Conservation (phyloP, 1,140 invertebrate species). For the Cataglyphis hispanica region DNA sequence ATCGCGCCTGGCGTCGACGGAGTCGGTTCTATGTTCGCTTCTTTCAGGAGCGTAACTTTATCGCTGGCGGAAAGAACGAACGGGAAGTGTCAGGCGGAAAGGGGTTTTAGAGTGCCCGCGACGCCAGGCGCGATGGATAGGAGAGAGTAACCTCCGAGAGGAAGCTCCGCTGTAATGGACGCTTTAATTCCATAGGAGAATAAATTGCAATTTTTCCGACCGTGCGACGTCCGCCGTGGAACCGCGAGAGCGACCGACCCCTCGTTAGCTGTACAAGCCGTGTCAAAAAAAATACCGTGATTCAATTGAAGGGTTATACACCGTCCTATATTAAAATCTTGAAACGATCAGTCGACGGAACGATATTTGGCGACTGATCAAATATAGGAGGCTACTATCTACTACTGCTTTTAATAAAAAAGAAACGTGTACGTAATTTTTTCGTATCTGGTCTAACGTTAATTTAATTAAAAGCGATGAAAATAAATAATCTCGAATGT, state of each 20-base stretch:
- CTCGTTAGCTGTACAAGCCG: slow-evolving; percentile 10
- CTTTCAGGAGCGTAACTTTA: slow-evolving; percentile 63
- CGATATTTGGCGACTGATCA: not conserved
- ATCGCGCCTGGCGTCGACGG: slow-evolving; percentile 52
- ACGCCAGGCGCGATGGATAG: slow-evolving; percentile 33
- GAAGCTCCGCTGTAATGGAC: slow-evolving; percentile 50
- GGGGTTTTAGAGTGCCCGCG: slow-evolving; percentile 49
- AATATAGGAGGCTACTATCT: not conserved
- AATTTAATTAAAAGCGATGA: not conserved
- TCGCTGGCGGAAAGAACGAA: slow-evolving; percentile 53
- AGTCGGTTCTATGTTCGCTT: slow-evolving; percentile 37
- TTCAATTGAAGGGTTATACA: slow-evolving; percentile 43
- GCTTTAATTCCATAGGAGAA: slow-evolving; percentile 68
- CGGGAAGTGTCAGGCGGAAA: not conserved
- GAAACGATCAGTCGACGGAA: slow-evolving; percentile 53
- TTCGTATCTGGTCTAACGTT: not conserved
- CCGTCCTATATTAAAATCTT: slow-evolving; percentile 56
- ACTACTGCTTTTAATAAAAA: not conserved
- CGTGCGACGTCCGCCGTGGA: slow-evolving; percentile 4
- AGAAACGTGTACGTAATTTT: not conserved
- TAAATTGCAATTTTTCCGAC: slow-evolving; percentile 74
- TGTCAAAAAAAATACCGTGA: slow-evolving; percentile 58
- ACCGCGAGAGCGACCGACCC: not conserved
- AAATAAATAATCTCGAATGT: not conserved
- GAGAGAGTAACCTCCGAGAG: slow-evolving; percentile 12